phyloP scores from a whole-genome alignment of 64 coral and sea anemone species.

The Catalaphyllia jardinei region DNA sequence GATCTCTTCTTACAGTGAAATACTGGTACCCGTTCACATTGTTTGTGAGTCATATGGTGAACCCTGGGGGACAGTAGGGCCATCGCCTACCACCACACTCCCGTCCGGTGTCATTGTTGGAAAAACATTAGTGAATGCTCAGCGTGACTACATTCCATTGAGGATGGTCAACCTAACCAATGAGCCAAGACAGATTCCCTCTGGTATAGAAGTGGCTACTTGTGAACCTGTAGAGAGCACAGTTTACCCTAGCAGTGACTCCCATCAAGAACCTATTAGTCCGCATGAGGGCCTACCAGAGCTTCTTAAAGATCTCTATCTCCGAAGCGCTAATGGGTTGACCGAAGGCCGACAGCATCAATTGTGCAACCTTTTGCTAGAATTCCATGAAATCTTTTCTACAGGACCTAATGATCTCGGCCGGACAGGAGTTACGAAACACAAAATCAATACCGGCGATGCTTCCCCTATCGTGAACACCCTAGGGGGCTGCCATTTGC shows the following conservation, averaged over 20 bases:
- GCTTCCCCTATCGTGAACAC: constrained; percentile 40
- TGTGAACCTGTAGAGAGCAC: constrained; percentile 50
- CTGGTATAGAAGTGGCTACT: constrained; percentile 19
- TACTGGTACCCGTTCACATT: background rate
- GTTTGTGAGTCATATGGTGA: background rate
- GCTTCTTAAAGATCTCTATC: constrained; percentile 20
- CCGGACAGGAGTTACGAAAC: constrained; percentile 18
- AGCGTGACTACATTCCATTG: constrained; percentile 18
- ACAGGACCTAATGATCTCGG: constrained; percentile 35
- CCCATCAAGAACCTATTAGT: background rate
- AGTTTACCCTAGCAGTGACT: background rate
- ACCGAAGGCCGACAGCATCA: background rate
- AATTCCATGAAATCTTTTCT: constrained; percentile 60
- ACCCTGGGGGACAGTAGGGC: constrained; percentile 21
- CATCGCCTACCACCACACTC: background rate
- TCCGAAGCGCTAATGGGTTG: background rate
- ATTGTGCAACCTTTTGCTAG: constrained; percentile 9
- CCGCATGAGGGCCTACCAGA: background rate
- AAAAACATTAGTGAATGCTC: constrained; percentile 21
- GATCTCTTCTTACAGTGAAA: constrained; percentile 23
- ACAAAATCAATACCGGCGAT: background rate
- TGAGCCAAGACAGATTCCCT: constrained; percentile 15
- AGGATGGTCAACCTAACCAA: constrained; percentile 31
- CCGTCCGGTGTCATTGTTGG: constrained; percentile 27
- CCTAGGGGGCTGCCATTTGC: constrained; percentile 33